Conservation (phyloP, 2,113 vertebrate genomes). For the Scatophagus argus region DNA sequence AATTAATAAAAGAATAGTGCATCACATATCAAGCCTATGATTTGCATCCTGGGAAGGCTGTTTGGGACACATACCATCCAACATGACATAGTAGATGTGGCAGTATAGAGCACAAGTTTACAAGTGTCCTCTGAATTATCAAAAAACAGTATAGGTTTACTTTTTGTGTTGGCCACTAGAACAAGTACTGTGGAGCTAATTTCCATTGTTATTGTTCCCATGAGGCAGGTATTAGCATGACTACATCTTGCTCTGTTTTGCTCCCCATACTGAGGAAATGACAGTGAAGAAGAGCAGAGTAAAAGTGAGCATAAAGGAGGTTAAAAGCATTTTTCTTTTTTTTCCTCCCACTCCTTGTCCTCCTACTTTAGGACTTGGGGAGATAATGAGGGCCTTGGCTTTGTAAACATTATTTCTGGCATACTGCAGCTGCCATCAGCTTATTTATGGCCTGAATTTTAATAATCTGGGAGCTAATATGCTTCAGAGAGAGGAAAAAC, state of each 20-base stretch:
- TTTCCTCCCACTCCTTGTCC: constrained; percentile 48
- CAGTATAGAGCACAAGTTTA: neutral
- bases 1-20: too few species aligned
- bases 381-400: constrained; percentile 79
- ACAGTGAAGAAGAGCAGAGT: constrained; percentile 58
- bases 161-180: neutral
- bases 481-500: constrained; percentile 74
- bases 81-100: neutral
- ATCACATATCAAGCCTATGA: too few species aligned
- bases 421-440: constrained; percentile 80
- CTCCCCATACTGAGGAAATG: constrained; percentile 46
- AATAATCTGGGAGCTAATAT: constrained; percentile 81
- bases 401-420: constrained; percentile 87
- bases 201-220: constrained; percentile 33
- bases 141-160: neutral
- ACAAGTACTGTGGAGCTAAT: constrained; percentile 13
- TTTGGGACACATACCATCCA: neutral
- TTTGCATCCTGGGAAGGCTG: too few species aligned
- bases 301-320: constrained; percentile 61
- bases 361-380: constrained; percentile 70
- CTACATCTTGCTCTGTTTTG: constrained; percentile 4
- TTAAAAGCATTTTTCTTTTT: constrained; percentile 73
- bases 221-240: constrained; percentile 20
- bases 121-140: neutral
- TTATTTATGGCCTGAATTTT: constrained; percentile 84